phyloP scores from a whole-genome alignment of 2,113 vertebrate species.

The Ictidomys tridecemlineatus region DNA sequence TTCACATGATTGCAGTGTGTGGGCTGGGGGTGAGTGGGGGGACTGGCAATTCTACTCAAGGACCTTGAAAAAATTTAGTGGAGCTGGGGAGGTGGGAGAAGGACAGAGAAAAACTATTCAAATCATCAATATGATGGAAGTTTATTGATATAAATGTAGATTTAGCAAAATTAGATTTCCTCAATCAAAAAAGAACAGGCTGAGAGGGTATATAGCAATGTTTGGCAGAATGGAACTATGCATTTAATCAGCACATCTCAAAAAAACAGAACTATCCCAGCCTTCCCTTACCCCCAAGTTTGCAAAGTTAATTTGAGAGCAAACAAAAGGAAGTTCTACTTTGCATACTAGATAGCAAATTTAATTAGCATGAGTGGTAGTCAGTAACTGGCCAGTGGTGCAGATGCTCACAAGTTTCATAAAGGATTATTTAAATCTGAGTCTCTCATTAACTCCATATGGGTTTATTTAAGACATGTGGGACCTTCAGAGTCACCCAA shows the following conservation, averaged over 20 bases:
- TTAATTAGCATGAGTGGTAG: background rate
- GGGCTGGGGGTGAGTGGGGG: background rate
- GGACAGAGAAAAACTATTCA: slow-evolving; percentile 28
- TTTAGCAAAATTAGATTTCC: slow-evolving; percentile 28
- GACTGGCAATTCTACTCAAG: background rate
- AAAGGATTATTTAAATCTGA: slow-evolving; percentile 43
- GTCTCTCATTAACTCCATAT: background rate
- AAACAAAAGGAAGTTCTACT: slow-evolving; percentile 63
- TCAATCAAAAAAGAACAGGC: slow-evolving; percentile 12
- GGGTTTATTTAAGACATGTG: background rate
- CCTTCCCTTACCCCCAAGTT: slow-evolving; percentile 24
- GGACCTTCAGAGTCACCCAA: background rate
- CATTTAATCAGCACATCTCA: slow-evolving; percentile 73
- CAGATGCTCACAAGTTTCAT: background rate
- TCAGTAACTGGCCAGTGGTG: background rate
- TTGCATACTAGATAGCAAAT: slow-evolving; percentile 48
- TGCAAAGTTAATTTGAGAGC: slow-evolving; percentile 62
- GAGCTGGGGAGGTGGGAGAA: background rate
- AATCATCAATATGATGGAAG: background rate
- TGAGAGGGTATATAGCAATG: background rate
- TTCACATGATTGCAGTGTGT: background rate
- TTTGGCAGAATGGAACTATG: background rate
- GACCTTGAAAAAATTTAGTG: slow-evolving; percentile 28
- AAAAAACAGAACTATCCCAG: slow-evolving; percentile 56
- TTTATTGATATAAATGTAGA: background rate